Conservation (phyloP, 2,888 invertebrate genomes). For the Plagodis dolabraria region DNA sequence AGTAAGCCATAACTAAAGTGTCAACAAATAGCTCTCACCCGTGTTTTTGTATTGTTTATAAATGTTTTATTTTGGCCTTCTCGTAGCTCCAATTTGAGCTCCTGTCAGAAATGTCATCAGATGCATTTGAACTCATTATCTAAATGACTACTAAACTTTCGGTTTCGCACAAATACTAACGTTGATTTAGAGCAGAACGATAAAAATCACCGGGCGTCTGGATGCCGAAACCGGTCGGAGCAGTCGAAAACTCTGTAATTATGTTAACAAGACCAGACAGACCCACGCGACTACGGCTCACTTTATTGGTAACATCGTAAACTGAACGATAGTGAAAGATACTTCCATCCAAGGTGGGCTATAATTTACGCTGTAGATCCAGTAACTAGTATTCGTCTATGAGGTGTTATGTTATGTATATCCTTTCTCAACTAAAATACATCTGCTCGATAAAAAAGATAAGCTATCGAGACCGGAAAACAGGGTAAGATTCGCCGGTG, state of each 20-base stretch:
- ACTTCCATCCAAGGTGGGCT: conserved; percentile 40
- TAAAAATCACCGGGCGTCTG: conserved; percentile 60
- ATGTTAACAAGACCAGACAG: conserved; percentile 67
- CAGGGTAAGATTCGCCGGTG: conserved; percentile 69
- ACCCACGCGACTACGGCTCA: conserved; percentile 57
- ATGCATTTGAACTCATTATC: conserved; percentile 52
- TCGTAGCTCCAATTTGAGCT: conserved; percentile 36
- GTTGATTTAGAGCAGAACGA: conserved; percentile 65
- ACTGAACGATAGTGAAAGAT: conserved; percentile 68
- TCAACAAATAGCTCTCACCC: conserved; percentile 57
- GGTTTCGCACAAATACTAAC: conserved; percentile 77
- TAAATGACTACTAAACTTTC: conserved; percentile 79
- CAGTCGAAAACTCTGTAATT: conserved; percentile 71
- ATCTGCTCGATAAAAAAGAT: conserved; percentile 62
- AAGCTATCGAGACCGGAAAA: conserved; percentile 77
- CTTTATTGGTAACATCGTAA: conserved; percentile 55
- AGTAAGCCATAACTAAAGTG: conserved; percentile 62
- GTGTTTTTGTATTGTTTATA: conserved; percentile 1
- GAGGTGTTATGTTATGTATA: conserved; percentile 22
- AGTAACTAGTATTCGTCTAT: conserved; percentile 49
- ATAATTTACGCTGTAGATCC: conserved; percentile 42
- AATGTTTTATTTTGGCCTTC: conserved; percentile 21
- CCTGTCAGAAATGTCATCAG: conserved; percentile 53
- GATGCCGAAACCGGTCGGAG: conserved; percentile 65
- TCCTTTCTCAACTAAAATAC: conserved; percentile 40